These are phyloP conservation scores for Coptodon bakossiorum DNA, from an alignment of 2,113 vertebrate species.

Conservation along the genomic window DNA sequence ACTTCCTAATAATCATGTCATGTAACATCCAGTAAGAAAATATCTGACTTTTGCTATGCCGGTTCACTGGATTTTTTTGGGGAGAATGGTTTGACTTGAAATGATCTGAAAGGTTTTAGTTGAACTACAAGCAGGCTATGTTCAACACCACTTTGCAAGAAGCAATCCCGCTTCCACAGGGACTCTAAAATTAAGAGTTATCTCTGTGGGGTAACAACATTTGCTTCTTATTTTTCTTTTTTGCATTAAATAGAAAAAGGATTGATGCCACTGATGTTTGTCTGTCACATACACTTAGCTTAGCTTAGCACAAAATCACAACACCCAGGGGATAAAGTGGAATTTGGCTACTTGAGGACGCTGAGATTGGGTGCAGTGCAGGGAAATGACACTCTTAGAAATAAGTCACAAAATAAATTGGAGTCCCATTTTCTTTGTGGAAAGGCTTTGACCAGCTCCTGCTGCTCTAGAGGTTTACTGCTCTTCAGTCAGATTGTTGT, in stretches of 20 bases:
- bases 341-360: background rate
- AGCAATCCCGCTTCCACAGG: background rate
- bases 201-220: background rate
- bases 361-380: background rate
- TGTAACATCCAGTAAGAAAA: background rate
- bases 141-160: background rate
- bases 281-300: background rate
- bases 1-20: background rate
- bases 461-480: background rate
- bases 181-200: background rate
- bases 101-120: background rate
- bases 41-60: background rate
- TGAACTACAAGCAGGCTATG: background rate
- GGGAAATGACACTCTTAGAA: background rate
- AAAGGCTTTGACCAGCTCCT: background rate
- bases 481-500: background rate
- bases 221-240: background rate
- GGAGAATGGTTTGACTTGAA: background rate
- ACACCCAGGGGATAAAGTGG: background rate
- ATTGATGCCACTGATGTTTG: background rate
- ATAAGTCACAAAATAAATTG: background rate
- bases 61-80: background rate
- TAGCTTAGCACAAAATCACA: background rate
- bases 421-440: background rate
- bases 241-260: background rate